Evolutionary conservation across 92 coral and sea anemone species (phyloP).

Genomic region (Epizoanthus rinbou): DNA sequence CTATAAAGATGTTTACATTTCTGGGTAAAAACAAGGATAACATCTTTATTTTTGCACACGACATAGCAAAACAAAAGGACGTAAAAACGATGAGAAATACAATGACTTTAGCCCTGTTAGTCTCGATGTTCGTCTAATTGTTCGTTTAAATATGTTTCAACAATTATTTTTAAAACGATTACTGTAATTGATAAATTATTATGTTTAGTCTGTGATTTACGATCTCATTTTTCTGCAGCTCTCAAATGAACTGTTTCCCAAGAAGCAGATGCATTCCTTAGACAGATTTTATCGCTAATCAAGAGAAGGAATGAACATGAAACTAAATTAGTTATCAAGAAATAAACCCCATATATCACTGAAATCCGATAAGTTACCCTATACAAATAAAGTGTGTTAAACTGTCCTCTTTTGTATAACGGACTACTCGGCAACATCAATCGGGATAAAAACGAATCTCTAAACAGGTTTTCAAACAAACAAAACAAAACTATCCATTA

Average conservation of each 20-base stretch:
- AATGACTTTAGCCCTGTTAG: background rate
- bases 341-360: background rate
- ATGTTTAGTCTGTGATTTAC: background rate
- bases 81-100: background rate
- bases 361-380: background rate
- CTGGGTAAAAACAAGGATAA: too few relatives aligned
- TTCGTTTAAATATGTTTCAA: conserved; percentile 2
- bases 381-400: too few relatives aligned
- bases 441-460: too few relatives aligned
- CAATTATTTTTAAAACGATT: background rate
- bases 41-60: too few relatives aligned
- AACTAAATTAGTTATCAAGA: background rate
- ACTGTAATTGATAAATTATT: background rate
- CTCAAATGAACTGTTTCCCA: background rate
- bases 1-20: too few relatives aligned
- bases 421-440: too few relatives aligned
- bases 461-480: too few relatives aligned
- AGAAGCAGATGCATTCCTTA: background rate
- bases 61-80: too few relatives aligned
- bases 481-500: too few relatives aligned
- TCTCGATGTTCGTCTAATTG: background rate
- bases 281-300: conserved; percentile 3
- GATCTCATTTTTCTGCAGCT: background rate
- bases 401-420: too few relatives aligned
- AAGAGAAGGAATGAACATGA: background rate